phyloP scores from a whole-genome alignment of 2,888 invertebrate species.

The Drosophila melanosoma region DNA sequence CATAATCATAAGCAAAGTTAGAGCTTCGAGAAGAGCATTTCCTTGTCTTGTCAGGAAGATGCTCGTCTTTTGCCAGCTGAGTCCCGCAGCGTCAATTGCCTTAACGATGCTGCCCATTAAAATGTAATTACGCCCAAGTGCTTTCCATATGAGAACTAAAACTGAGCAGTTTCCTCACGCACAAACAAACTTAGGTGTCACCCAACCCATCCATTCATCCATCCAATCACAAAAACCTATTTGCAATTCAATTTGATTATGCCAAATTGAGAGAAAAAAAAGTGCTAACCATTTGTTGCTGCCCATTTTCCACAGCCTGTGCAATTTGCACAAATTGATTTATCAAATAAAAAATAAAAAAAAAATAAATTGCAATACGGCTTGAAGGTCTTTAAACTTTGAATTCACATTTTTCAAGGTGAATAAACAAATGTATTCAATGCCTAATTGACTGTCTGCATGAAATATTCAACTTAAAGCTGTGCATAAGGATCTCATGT shows the following conservation, averaged over 20 bases:
- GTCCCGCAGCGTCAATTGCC: slow-evolving; percentile 58
- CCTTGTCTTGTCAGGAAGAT: slow-evolving; percentile 31
- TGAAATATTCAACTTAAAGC: slow-evolving; percentile 8
- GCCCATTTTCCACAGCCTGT: slow-evolving; percentile 2
- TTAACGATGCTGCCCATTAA: slow-evolving; percentile 53
- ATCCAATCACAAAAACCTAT: neutral
- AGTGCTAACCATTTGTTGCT: slow-evolving; percentile 20
- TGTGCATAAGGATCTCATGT: neutral
- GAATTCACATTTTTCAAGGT: neutral
- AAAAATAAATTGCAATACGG: neutral
- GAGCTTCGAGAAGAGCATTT: slow-evolving; percentile 1
- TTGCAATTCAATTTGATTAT: slow-evolving; percentile 33
- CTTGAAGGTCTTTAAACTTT: neutral
- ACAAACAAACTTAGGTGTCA: neutral
- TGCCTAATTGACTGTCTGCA: slow-evolving; percentile 1
- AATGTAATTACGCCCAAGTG: slow-evolving; percentile 42
- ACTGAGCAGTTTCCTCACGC: slow-evolving; percentile 9
- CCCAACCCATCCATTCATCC: neutral
- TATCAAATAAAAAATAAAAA: no score
- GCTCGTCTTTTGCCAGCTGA: slow-evolving; percentile 13
- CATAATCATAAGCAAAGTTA: slow-evolving; percentile 27
- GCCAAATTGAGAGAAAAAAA: neutral
- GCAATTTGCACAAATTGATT: slow-evolving; percentile 22
- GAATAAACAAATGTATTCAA: slow-evolving; percentile 1
- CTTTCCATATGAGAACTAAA: slow-evolving; percentile 35